Evolutionary conservation across 2,888 invertebrate genomes (phyloP).

Genomic region (Philereme transversata): DNA sequence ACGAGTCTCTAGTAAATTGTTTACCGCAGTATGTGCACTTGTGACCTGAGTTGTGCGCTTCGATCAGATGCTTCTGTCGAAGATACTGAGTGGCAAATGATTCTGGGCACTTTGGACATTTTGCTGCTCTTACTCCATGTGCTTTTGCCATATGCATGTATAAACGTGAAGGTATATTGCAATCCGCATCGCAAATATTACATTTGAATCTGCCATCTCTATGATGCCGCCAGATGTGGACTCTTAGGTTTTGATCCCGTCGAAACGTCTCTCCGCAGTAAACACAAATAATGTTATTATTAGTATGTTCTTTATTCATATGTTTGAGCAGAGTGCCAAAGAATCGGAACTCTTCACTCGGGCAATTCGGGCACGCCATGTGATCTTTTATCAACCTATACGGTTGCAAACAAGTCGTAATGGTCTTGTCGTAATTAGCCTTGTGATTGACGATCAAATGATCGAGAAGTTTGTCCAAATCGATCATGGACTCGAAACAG

Average conservation of each 20-base stretch:
- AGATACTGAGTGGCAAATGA: slow-evolving; percentile 80
- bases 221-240: slow-evolving; percentile 76
- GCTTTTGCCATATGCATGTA: slow-evolving; percentile 78
- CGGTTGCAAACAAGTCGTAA: slow-evolving; percentile 73
- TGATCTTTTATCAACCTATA: slow-evolving; percentile 70
- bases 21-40: slow-evolving; percentile 75
- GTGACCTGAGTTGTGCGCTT: slow-evolving; percentile 75
- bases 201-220: slow-evolving; percentile 73
- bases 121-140: slow-evolving; percentile 74
- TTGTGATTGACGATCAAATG: slow-evolving; percentile 71
- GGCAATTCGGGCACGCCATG: slow-evolving; percentile 73
- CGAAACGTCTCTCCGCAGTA: slow-evolving; percentile 76
- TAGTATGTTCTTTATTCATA: slow-evolving; percentile 73
- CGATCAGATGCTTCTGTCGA: slow-evolving; percentile 80
- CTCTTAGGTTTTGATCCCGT: slow-evolving; percentile 72
- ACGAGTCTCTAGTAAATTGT: slow-evolving; percentile 69
- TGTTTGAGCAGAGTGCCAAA: slow-evolving; percentile 76
- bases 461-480: slow-evolving; percentile 65
- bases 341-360: slow-evolving; percentile 67
- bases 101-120: slow-evolving; percentile 73
- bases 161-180: slow-evolving; percentile 73
- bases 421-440: slow-evolving; percentile 71
- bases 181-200: slow-evolving; percentile 68
- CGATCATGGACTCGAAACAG: slow-evolving; percentile 66
- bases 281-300: slow-evolving; percentile 76